A percentile compares a stretch with the other conserved stretches of the same genome.
Evolutionary conservation across 2,888 invertebrate genomes (phyloP).

Genomic region (Cheilosia vernalis): DNA sequence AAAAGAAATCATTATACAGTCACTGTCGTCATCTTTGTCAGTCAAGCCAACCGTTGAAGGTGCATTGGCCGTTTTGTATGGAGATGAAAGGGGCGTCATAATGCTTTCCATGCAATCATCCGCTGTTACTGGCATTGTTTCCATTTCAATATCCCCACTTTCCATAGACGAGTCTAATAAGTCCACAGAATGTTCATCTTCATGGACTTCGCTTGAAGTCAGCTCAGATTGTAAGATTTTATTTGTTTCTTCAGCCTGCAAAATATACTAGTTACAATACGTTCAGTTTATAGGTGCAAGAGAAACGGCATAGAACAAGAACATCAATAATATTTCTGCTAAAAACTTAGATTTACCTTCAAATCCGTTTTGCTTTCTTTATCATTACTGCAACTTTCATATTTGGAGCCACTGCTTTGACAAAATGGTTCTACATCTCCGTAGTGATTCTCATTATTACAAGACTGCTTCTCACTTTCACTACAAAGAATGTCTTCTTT

Average conservation of each 20-base stretch:
- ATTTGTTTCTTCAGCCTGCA: neutral
- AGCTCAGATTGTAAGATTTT: neutral
- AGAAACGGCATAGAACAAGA: too few relatives aligned
- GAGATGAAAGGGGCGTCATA: neutral
- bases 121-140: constrained; percentile 59
- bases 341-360: too few relatives aligned
- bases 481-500: too few relatives aligned
- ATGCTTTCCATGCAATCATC: constrained; percentile 50
- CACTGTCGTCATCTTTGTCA: constrained; percentile 53
- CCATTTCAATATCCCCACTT: constrained; percentile 44
- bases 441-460: too few relatives aligned
- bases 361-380: too few relatives aligned
- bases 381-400: too few relatives aligned
- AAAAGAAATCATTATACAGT: constrained; percentile 62
- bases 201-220: neutral
- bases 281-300: too few relatives aligned
- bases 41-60: neutral
- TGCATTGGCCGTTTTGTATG: neutral
- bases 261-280: neutral
- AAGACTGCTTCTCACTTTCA: too few relatives aligned
- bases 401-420: too few relatives aligned
- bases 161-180: constrained; percentile 40
- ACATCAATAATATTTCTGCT: too few relatives aligned
- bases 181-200: neutral
- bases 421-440: too few relatives aligned